phyloP scores from a whole-genome alignment of 2,888 invertebrate genomes.

The Phortica magna region DNA sequence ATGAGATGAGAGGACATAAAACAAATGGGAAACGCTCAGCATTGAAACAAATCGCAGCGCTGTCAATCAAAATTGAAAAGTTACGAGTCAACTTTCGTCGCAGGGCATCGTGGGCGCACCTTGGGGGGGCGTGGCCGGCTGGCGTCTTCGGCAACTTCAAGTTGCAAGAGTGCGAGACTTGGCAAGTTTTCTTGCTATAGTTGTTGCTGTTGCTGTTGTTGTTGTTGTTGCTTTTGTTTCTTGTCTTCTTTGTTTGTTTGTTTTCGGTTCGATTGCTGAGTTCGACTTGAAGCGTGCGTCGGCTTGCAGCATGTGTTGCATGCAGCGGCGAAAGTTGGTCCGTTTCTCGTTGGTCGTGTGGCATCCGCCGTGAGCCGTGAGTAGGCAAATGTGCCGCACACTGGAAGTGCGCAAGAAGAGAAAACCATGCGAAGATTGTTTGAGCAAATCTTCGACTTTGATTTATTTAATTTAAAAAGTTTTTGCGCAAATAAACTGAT shows the following conservation, averaged over 20 bases:
- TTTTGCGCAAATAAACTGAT: conserved; percentile 33
- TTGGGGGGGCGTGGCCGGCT: too few relatives aligned
- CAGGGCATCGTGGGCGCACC: neutral
- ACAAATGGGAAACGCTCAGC: neutral
- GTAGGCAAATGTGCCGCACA: neutral
- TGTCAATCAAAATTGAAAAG: conserved; percentile 30
- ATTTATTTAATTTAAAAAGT: conserved; percentile 41
- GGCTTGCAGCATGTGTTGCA: conserved; percentile 31
- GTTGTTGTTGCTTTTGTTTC: neutral
- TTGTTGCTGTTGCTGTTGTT: neutral
- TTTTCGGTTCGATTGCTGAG: neutral
- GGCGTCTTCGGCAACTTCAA: too few relatives aligned
- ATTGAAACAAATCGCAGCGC: conserved; percentile 11
- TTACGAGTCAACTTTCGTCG: conserved; percentile 1
- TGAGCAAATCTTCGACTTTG: conserved; percentile 34
- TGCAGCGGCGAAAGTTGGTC: conserved; percentile 27
- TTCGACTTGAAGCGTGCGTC: neutral
- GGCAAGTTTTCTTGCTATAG: neutral
- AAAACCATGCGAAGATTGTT: conserved; percentile 4
- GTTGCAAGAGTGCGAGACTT: too few relatives aligned
- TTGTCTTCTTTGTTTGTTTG: neutral
- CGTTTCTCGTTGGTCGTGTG: neutral
- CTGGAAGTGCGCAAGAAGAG: too few relatives aligned
- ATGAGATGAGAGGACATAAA: neutral
- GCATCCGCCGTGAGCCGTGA: neutral